phyloP scores from a whole-genome alignment of 2,797 vertebrate species.

The Anabacerthia variegaticeps region DNA sequence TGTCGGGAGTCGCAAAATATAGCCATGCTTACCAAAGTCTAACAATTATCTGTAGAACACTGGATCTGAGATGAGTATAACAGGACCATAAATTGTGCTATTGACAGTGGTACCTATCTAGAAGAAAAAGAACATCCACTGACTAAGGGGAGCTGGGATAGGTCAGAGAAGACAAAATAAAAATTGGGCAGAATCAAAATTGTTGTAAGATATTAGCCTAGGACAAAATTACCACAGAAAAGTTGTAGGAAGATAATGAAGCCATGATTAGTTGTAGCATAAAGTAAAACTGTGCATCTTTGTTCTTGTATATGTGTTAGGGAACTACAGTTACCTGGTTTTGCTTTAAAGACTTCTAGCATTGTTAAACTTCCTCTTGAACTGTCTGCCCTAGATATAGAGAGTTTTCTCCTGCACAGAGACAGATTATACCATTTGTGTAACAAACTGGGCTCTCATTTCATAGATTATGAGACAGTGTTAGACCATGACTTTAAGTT shows the following conservation, averaged over 20 bases:
- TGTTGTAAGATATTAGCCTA: background rate
- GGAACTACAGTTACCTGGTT: background rate
- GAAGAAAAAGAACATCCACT: background rate
- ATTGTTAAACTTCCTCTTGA: background rate
- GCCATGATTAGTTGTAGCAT: background rate
- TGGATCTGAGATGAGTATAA: background rate
- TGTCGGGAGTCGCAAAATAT: background rate
- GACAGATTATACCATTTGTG: background rate
- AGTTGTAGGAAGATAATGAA: background rate
- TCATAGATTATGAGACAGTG: background rate
- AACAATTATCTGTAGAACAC: background rate
- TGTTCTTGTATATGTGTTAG: fast-evolving
- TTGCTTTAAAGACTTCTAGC: background rate
- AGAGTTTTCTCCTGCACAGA: background rate
- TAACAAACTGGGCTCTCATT: background rate
- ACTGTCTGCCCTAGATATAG: background rate
- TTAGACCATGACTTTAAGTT: background rate
- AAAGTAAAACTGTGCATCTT: background rate
- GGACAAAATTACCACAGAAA: background rate
- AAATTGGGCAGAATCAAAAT: background rate
- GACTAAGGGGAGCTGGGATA: background rate
- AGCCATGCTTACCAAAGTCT: background rate
- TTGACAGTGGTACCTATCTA: background rate
- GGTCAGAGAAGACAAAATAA: background rate
- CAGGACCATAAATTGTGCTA: background rate